Evolutionary conservation across 2,113 vertebrate genomes (phyloP).

Genomic region (Hemichromis elongatus): DNA sequence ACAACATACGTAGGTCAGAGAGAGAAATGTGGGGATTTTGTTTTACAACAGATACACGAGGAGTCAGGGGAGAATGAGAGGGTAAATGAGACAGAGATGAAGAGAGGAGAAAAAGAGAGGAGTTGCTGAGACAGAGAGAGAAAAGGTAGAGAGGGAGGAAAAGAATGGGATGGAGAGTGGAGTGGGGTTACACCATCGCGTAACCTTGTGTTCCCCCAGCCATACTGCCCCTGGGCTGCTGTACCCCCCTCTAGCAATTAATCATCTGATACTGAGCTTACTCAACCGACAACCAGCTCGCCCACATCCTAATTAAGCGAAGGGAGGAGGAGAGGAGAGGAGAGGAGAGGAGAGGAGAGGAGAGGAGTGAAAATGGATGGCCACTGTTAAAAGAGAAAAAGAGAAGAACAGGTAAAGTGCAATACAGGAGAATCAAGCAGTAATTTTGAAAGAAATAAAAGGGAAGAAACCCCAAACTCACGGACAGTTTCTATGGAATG

Average conservation of each 20-base stretch:
- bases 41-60: constrained; percentile 55
- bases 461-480: constrained; percentile 38
- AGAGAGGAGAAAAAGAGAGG: constrained; percentile 16
- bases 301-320: constrained; percentile 74
- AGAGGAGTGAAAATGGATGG: constrained; percentile 11
- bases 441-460: constrained; percentile 4
- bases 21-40: constrained; percentile 32
- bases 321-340: constrained; percentile 5
- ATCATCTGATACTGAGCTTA: constrained; percentile 79
- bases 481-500: constrained; percentile 30
- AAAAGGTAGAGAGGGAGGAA: neutral
- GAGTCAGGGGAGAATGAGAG: constrained; percentile 28
- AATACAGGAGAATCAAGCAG: neutral
- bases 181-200: constrained; percentile 27
- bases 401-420: neutral
- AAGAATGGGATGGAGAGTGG: neutral
- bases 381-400: neutral
- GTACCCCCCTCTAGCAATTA: constrained; percentile 74
- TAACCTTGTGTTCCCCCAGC: constrained; percentile 73
- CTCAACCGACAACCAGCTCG: constrained; percentile 70
- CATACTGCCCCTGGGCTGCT: constrained; percentile 55
- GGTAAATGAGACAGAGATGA: constrained; percentile 63
- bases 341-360: neutral
- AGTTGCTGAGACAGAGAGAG: constrained; percentile 33
- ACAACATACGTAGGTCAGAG: constrained; percentile 42